These are phyloP conservation scores for Schizopygopsis pylzovi DNA, from an alignment of 2,797 vertebrate species.

Conservation along the genomic window DNA sequence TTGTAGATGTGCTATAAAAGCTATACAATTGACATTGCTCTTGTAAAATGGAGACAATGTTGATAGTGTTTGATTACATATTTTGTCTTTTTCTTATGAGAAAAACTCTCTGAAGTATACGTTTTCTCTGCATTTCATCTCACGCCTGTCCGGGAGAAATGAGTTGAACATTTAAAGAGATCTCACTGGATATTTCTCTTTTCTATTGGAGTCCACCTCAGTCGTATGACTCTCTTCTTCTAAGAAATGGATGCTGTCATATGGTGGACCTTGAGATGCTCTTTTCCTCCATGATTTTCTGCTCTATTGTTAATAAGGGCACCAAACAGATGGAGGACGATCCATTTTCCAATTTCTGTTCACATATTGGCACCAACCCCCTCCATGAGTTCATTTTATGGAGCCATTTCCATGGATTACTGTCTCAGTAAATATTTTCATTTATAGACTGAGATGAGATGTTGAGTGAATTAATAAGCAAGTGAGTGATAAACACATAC, in stretches of 20 bases:
- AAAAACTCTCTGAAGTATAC: background rate
- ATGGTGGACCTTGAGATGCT: background rate
- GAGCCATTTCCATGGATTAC: background rate
- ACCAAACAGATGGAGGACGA: background rate
- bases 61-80: background rate
- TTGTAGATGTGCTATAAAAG: too few species aligned
- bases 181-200: background rate
- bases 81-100: background rate
- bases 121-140: too few species aligned
- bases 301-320: slow-evolving; percentile 18
- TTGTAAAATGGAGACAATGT: too few species aligned
- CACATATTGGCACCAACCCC: too few species aligned
- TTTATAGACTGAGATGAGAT: background rate
- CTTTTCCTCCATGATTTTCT: background rate
- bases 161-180: background rate
- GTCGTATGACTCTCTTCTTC: background rate
- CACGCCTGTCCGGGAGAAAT: too few species aligned
- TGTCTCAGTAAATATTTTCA: slow-evolving; percentile 13
- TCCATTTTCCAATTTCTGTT: slow-evolving; percentile 8
- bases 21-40: too few species aligned
- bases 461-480: slow-evolving; percentile 7
- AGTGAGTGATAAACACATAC: background rate
- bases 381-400: slow-evolving; percentile 1
- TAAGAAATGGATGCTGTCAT: background rate
- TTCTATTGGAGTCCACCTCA: background rate